These are phyloP conservation scores for Hypsibius dujardini DNA, from an alignment of 1,140 invertebrate genomes.

Conservation along the genomic window DNA sequence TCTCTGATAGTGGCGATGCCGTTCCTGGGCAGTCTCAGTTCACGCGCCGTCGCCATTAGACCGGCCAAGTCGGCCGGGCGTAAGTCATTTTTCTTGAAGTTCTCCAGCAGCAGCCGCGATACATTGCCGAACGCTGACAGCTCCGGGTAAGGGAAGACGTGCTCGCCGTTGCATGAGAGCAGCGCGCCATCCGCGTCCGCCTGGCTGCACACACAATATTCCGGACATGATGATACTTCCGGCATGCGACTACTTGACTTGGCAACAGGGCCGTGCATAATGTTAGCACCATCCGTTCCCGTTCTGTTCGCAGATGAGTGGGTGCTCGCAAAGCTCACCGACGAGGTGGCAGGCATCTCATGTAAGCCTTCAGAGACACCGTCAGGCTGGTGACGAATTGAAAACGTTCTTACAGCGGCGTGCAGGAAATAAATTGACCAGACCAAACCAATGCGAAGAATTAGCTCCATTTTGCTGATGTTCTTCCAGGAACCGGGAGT, in stretches of 20 bases:
- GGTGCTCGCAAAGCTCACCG: no score
- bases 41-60: background rate
- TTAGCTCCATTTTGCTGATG: no score
- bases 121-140: background rate
- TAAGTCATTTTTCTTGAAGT: conserved; percentile 6
- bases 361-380: no score
- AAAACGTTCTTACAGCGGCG: no score
- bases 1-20: background rate
- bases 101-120: background rate
- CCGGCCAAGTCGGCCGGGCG: background rate
- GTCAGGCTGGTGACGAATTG: no score
- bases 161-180: background rate
- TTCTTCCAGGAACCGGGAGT: no score
- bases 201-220: conserved; percentile 5
- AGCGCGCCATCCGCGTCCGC: background rate
- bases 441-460: no score
- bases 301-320: no score
- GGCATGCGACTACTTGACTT: background rate
- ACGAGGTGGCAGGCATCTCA: no score
- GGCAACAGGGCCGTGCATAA: no score
- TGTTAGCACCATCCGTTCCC: no score
- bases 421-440: no score
- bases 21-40: background rate
- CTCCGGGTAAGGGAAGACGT: background rate
- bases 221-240: background rate